Evolutionary conservation across 2,797 vertebrate genomes (phyloP).

Genomic region (Acipenser transmontanus): DNA sequence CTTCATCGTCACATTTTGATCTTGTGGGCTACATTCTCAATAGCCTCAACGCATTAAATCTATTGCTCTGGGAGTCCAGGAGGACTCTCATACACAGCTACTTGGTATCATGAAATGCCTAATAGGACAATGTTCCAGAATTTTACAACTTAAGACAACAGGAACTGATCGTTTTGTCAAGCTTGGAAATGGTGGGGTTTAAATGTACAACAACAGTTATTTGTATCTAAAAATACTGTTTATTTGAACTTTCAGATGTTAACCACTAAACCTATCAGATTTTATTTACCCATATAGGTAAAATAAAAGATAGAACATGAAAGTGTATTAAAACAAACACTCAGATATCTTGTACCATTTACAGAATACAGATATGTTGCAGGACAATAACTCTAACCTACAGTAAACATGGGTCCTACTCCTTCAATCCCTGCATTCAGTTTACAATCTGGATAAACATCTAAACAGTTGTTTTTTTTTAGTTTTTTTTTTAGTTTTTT

Average conservation of each 20-base stretch:
- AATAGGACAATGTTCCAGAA: too few species aligned
- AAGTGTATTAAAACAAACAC: constrained; percentile 13
- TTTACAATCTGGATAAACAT: constrained; percentile 24
- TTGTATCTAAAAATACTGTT: constrained; percentile 29
- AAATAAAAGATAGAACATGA: constrained; percentile 19
- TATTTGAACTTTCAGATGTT: constrained; percentile 30
- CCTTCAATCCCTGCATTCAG: constrained; percentile 14
- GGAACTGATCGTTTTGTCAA: too few species aligned
- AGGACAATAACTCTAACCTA: constrained; percentile 16
- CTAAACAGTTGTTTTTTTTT: constrained; percentile 8
- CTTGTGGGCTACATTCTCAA: too few species aligned
- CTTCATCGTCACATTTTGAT: too few species aligned
- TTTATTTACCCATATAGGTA: constrained; percentile 23
- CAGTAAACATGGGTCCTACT: constrained; percentile 25
- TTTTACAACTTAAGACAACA: too few species aligned
- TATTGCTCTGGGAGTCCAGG: too few species aligned
- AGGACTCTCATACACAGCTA: too few species aligned
- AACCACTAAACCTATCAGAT: constrained; percentile 19
- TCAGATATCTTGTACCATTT: constrained; percentile 1
- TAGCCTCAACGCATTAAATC: too few species aligned
- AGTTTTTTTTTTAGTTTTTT: too few species aligned
- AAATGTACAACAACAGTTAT: constrained; percentile 20
- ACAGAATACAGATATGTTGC: constrained; percentile 15
- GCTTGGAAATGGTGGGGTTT: too few species aligned
- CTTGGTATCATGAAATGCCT: too few species aligned